These are phyloP conservation scores for Creontiades dilutus DNA, from an alignment of 2,888 invertebrate species.

Conservation along the genomic window DNA sequence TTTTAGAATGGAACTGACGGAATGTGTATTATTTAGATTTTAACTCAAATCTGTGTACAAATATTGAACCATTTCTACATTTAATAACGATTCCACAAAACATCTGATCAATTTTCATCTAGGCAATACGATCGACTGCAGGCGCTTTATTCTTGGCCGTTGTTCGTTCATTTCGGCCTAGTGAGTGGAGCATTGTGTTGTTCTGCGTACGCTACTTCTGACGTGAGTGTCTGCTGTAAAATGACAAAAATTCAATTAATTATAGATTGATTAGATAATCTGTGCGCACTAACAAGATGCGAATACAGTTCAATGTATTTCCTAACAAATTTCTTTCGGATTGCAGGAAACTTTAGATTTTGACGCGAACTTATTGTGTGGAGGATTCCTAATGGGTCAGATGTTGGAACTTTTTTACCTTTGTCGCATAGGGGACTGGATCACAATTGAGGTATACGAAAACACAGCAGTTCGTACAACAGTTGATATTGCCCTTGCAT, in stretches of 20 bases:
- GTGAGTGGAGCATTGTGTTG: slow-evolving; percentile 60
- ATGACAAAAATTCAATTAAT: too few relatives aligned
- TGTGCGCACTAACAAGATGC: too few relatives aligned
- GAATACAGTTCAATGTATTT: too few relatives aligned
- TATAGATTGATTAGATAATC: too few relatives aligned
- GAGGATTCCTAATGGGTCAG: slow-evolving; percentile 53
- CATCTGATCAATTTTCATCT: background rate
- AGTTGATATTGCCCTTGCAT: too few relatives aligned
- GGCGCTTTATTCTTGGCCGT: slow-evolving; percentile 48
- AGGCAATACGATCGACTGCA: slow-evolving; percentile 54
- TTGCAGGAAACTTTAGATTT: slow-evolving; percentile 60
- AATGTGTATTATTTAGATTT: too few relatives aligned
- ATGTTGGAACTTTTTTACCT: slow-evolving; percentile 54
- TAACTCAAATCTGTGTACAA: too few relatives aligned
- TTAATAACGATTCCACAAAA: too few relatives aligned
- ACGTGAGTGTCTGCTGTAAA: slow-evolving; percentile 6
- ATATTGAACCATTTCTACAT: too few relatives aligned
- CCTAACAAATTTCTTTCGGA: background rate
- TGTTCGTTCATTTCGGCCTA: slow-evolving; percentile 58
- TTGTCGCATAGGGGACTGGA: slow-evolving; percentile 59
- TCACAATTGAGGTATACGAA: slow-evolving; percentile 47
- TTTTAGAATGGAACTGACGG: too few relatives aligned
- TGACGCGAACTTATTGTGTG: slow-evolving; percentile 56
- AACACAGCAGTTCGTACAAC: too few relatives aligned
- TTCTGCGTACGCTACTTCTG: slow-evolving; percentile 59